A percentile compares a stretch with the other conserved stretches of the same genome.
These are phyloP conservation scores for Nasonovia ribisnigri DNA, from an alignment of 2,888 invertebrate species.

Conservation along the genomic window DNA sequence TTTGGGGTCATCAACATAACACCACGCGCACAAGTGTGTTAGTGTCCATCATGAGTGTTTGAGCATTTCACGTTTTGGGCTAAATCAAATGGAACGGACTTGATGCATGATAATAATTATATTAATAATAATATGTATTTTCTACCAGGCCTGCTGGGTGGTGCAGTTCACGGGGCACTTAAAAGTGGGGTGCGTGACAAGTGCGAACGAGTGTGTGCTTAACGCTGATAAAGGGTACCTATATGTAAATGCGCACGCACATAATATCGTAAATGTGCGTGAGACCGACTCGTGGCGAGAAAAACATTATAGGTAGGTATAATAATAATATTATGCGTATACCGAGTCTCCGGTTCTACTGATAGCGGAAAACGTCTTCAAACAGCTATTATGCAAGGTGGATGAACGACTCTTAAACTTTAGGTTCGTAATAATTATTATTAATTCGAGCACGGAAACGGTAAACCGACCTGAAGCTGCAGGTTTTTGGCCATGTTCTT, in stretches of 20 bases:
- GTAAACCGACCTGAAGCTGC: neutral
- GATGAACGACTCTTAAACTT: neutral
- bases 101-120: neutral
- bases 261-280: neutral
- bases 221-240: conserved; percentile 23
- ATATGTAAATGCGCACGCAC: neutral
- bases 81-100: neutral
- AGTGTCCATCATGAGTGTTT: neutral
- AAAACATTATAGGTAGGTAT: neutral
- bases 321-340: neutral
- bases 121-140: neutral
- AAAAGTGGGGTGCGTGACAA: neutral
- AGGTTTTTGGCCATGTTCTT: neutral
- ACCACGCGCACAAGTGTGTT: neutral
- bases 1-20: neutral
- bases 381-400: neutral
- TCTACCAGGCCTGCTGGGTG: neutral
- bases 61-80: neutral
- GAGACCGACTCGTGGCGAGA: neutral
- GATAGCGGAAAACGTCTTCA: neutral
- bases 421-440: neutral
- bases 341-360: neutral
- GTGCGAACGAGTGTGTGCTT: conserved; percentile 6
- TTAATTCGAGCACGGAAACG: neutral
- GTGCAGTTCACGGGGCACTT: neutral